A percentile compares a stretch with the other conserved stretches of the same genome.
Conservation (phyloP, 1,140 invertebrate genomes). For the Akabosia matsudoensis region DNA sequence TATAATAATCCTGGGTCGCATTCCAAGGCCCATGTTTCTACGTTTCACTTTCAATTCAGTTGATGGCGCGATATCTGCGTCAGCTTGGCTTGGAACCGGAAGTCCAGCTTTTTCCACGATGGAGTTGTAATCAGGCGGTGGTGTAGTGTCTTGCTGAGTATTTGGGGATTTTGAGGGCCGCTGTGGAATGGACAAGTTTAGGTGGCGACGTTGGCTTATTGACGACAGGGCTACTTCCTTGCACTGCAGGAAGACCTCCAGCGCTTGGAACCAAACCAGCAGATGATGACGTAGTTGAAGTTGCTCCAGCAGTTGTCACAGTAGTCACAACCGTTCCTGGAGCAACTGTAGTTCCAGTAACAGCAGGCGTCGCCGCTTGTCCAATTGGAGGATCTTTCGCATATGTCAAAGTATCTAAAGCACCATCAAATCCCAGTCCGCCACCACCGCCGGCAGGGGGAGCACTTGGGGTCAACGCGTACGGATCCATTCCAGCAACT, state of each 20-base stretch:
- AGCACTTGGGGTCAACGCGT: not conserved
- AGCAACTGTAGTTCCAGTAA: not conserved
- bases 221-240: not conserved
- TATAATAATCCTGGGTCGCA: constrained; percentile 43
- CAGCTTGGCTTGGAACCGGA: constrained; percentile 26
- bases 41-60: constrained; percentile 13
- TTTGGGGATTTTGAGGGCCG: not conserved
- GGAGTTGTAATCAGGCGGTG: constrained; percentile 47
- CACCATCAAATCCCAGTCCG: constrained; percentile 23
- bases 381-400: constrained; percentile 25
- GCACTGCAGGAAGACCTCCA: not conserved
- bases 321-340: not conserved
- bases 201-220: not conserved
- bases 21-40: constrained; percentile 36
- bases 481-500: constrained; percentile 33
- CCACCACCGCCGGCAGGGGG: constrained; percentile 31
- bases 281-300: not conserved
- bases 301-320: constrained; percentile 10
- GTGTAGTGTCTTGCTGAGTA: constrained; percentile 56
- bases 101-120: constrained; percentile 48
- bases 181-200: not conserved
- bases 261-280: not conserved
- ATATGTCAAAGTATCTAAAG: constrained; percentile 35
- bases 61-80: constrained; percentile 42
- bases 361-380: no score